These are phyloP conservation scores for Tyrannus savana DNA, from an alignment of 2,113 vertebrate species.

Conservation along the genomic window DNA sequence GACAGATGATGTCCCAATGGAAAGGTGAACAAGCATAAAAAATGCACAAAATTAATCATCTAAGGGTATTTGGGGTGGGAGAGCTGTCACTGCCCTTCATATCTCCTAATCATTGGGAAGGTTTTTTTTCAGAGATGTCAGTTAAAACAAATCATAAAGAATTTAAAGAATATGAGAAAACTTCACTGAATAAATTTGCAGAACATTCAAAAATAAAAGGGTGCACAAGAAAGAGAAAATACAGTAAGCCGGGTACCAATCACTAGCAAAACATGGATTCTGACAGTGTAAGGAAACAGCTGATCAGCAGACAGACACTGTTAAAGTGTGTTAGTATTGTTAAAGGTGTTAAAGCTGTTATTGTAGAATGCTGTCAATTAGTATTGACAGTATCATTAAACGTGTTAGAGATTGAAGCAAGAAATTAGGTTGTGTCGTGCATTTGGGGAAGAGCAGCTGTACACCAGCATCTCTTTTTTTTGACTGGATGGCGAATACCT, in stretches of 20 bases:
- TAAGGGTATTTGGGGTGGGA: neutral
- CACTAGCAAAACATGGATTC: neutral
- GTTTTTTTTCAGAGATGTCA: neutral
- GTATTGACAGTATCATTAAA: neutral
- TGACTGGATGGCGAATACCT: neutral
- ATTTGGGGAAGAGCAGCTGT: neutral
- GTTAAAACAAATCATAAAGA: neutral
- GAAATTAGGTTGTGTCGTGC: neutral
- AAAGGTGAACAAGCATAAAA: neutral
- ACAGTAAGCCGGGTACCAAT: neutral
- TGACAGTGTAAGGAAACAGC: neutral
- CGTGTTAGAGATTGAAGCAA: neutral
- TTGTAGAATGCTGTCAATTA: too few species aligned
- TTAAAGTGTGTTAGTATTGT: neutral
- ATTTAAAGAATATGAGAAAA: neutral
- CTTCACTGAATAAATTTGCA: neutral
- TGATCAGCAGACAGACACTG: neutral
- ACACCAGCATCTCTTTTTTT: neutral
- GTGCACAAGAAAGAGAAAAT: neutral
- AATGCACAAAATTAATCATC: neutral
- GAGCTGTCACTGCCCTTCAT: neutral
- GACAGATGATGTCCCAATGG: neutral
- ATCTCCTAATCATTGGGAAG: neutral
- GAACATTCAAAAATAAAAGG: neutral
- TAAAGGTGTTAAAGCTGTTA: neutral